A percentile compares a stretch with the other conserved stretches of the same genome.
phyloP scores from a whole-genome alignment of 2,113 vertebrate species.

The Fulmarus glacialis region DNA sequence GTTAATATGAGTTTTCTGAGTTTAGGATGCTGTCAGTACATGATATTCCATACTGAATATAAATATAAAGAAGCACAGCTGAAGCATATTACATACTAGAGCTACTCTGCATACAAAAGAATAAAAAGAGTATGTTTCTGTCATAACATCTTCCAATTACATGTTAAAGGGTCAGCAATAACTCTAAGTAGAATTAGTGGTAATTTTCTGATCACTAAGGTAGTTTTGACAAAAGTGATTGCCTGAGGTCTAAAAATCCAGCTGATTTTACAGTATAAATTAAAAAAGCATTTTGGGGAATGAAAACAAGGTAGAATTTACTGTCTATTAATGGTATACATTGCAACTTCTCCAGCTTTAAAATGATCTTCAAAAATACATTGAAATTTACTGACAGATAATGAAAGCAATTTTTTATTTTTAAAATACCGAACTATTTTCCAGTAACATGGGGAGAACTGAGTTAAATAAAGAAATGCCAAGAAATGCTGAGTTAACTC shows the following conservation, averaged over 20 bases:
- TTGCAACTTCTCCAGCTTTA: not conserved
- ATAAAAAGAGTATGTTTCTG: not conserved
- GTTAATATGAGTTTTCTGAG: not conserved
- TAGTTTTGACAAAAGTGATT: not conserved
- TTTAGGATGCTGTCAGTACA: not conserved
- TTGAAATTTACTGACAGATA: not conserved
- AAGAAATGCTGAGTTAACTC: not conserved
- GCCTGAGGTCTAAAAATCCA: not conserved
- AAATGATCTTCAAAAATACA: not conserved
- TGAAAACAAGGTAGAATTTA: not conserved
- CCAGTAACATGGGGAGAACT: not conserved
- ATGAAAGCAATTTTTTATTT: conserved; percentile 17
- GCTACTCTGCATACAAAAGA: not conserved
- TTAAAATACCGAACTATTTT: not conserved
- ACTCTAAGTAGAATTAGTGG: not conserved
- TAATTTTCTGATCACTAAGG: not conserved
- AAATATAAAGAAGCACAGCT: not conserved
- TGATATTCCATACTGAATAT: not conserved
- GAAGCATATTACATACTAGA: not conserved
- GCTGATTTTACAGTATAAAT: not conserved
- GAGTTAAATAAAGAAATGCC: not conserved
- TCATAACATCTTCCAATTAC: not conserved
- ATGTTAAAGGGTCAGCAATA: not conserved
- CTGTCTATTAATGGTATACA: not conserved
- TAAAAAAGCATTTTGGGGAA: not conserved